A percentile compares a stretch with the other conserved stretches of the same genome.
These are phyloP conservation scores for Mus caroli DNA, from an alignment of 2,797 vertebrate genomes.

Conservation along the genomic window DNA sequence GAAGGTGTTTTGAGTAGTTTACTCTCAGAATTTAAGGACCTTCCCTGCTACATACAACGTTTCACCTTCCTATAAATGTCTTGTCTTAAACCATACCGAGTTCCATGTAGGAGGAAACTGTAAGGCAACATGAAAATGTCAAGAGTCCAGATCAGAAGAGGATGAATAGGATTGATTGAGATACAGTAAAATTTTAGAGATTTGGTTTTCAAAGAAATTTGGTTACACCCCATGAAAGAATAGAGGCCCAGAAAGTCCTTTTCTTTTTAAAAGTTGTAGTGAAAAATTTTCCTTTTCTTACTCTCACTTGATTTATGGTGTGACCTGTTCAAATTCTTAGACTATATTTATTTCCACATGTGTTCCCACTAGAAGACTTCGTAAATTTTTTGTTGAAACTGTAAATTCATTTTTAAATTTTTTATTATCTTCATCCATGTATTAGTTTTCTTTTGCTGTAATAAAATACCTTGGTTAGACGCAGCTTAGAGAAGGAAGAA, in stretches of 20 bases:
- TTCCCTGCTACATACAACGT: neutral
- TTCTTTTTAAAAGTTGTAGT: constrained; percentile 4
- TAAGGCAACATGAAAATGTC: neutral
- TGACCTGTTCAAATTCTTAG: neutral
- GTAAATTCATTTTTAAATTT: neutral
- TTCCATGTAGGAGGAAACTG: neutral
- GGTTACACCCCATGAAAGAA: neutral
- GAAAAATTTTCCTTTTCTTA: neutral
- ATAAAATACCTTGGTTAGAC: neutral
- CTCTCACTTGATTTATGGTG: neutral
- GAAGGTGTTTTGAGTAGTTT: neutral
- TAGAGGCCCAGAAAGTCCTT: neutral
- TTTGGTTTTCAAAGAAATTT: constrained; percentile 13
- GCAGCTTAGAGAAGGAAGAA: neutral
- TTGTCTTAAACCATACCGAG: neutral
- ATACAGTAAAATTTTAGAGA: neutral
- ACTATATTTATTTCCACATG: neutral
- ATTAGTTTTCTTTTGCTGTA: neutral
- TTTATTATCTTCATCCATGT: neutral
- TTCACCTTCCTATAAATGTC: neutral
- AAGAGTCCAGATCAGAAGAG: neutral
- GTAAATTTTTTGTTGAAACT: neutral
- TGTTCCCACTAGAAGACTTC: neutral
- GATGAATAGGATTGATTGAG: neutral
- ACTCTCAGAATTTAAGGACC: neutral